Evolutionary conservation across 2,888 invertebrate species (phyloP).

Genomic region (Eupithecia centaureata): DNA sequence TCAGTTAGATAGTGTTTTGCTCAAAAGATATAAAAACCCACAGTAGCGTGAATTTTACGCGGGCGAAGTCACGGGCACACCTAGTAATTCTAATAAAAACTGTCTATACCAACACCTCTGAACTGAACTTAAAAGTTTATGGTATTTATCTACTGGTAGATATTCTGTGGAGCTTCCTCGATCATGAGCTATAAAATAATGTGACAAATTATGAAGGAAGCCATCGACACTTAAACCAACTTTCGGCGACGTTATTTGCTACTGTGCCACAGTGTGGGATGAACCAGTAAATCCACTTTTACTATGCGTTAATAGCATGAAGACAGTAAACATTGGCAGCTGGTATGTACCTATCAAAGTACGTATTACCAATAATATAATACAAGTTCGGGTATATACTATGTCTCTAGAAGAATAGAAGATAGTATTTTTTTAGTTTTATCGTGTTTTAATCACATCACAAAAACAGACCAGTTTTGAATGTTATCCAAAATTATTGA

Average conservation of each 20-base stretch:
- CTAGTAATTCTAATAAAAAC: neutral
- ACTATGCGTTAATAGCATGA: slow-evolving; percentile 9
- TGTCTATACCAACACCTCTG: neutral
- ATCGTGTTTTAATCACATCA: too few species aligned
- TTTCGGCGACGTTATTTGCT: slow-evolving; percentile 20
- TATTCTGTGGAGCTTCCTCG: slow-evolving; percentile 24
- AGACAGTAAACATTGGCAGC: neutral
- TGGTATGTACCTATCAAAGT: too few species aligned
- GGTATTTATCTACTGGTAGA: neutral
- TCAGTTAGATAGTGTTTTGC: neutral
- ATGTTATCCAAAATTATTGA: too few species aligned
- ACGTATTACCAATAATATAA: too few species aligned
- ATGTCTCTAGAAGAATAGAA: too few species aligned
- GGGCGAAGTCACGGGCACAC: neutral
- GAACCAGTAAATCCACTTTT: slow-evolving; percentile 21
- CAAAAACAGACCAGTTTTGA: too few species aligned
- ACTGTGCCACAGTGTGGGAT: slow-evolving; percentile 23
- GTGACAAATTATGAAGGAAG: slow-evolving; percentile 37
- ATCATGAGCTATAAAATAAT: slow-evolving; percentile 28
- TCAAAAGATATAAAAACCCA: neutral
- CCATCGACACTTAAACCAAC: slow-evolving; percentile 23
- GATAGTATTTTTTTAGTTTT: too few species aligned
- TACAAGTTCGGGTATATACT: too few species aligned
- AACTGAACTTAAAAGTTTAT: neutral
- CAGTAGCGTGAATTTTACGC: neutral